Evolutionary conservation across 2,888 invertebrate genomes (phyloP).

Genomic region (Campoplex capitator): DNA sequence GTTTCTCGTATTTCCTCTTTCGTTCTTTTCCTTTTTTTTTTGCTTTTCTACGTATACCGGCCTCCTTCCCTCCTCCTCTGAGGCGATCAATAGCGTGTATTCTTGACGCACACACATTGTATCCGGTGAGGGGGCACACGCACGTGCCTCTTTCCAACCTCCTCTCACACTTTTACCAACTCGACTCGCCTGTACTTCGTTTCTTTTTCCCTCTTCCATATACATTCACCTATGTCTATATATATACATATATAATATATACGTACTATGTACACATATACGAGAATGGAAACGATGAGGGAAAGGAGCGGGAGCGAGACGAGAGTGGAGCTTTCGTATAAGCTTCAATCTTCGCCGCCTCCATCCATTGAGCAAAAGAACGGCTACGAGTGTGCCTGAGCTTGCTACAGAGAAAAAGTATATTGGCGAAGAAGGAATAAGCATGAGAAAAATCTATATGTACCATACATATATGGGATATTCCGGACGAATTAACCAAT

Average conservation of each 20-base stretch:
- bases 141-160: slow-evolving; percentile 57
- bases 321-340: slow-evolving; percentile 72
- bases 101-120: slow-evolving; percentile 83
- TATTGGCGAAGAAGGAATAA: slow-evolving; percentile 57
- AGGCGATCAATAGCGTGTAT: slow-evolving; percentile 83
- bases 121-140: slow-evolving; percentile 72
- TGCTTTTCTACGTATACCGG: slow-evolving; percentile 61
- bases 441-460: slow-evolving; percentile 44
- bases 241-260: background rate
- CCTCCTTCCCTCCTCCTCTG: slow-evolving; percentile 54
- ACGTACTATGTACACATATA: slow-evolving; percentile 50
- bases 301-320: slow-evolving; percentile 68
- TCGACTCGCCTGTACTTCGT: slow-evolving; percentile 38
- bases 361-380: slow-evolving; percentile 70
- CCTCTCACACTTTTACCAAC: slow-evolving; percentile 50
- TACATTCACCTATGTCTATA: slow-evolving; percentile 17
- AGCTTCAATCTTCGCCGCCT: slow-evolving; percentile 76
- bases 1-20: slow-evolving; percentile 74
- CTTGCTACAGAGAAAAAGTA: slow-evolving; percentile 57
- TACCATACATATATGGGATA: slow-evolving; percentile 32
- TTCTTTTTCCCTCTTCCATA: slow-evolving; percentile 52
- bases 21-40: slow-evolving; percentile 74
- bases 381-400: slow-evolving; percentile 61
- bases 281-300: slow-evolving; percentile 65
- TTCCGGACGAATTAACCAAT: slow-evolving; percentile 8